Evolutionary conservation across 2,888 invertebrate species (phyloP).

Genomic region (Glyphotaelius pellucidus): DNA sequence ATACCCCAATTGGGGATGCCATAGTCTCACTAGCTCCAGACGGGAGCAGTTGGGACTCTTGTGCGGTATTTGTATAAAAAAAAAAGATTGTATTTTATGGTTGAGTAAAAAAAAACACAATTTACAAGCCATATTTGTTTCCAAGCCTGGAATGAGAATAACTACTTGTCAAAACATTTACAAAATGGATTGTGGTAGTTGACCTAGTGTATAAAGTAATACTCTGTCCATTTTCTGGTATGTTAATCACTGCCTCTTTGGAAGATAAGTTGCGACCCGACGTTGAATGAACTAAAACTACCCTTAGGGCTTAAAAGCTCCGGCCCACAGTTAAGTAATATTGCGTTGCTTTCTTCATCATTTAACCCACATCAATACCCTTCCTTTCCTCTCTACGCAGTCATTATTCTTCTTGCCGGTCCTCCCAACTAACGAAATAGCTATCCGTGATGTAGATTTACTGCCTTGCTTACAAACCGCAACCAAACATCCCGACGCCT

Average conservation of each 20-base stretch:
- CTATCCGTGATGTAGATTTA: conserved; percentile 31
- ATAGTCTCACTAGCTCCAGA: no score
- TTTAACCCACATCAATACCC: conserved; percentile 40
- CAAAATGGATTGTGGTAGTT: neutral
- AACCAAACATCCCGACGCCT: neutral
- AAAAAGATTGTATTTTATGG: no score
- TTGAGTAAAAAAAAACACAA: no score
- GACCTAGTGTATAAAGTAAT: neutral
- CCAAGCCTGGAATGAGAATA: no score
- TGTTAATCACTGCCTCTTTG: neutral
- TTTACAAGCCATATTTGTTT: no score
- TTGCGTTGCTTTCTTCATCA: conserved; percentile 36
- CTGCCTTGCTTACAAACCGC: conserved; percentile 11
- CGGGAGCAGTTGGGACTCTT: no score
- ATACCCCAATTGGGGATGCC: no score
- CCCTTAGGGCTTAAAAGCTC: neutral
- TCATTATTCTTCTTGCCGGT: conserved; percentile 28
- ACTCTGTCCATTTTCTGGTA: neutral
- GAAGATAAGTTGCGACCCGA: neutral
- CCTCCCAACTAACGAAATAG: conserved; percentile 7
- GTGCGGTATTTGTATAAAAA: no score
- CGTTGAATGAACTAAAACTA: neutral
- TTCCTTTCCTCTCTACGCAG: conserved; percentile 20
- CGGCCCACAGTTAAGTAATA: conserved; percentile 30
- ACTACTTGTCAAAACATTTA: neutral